These are phyloP conservation scores for Perca schrenkii DNA, from an alignment of 2,113 vertebrate species.

Conservation along the genomic window DNA sequence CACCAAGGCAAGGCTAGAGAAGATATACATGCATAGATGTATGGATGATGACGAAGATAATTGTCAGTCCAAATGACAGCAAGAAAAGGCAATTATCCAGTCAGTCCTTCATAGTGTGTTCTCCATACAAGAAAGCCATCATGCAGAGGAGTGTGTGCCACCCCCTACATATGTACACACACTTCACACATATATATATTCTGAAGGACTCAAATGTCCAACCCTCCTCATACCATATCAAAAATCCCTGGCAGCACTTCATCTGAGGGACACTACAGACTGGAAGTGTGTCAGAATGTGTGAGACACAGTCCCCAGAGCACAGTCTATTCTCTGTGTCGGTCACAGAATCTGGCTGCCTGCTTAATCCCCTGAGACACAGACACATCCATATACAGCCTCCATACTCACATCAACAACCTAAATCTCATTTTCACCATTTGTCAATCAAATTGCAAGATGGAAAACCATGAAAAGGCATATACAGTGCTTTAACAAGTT, in stretches of 20 bases:
- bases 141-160: slow-evolving; percentile 6
- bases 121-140: slow-evolving; percentile 33
- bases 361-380: slow-evolving; percentile 54
- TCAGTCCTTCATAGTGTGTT: slow-evolving; percentile 2
- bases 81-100: slow-evolving; percentile 12
- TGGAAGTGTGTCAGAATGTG: slow-evolving; percentile 77
- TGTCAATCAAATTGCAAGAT: slow-evolving; percentile 53
- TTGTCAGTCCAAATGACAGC: slow-evolving; percentile 11
- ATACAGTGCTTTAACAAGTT: slow-evolving; percentile 12
- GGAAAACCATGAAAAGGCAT: slow-evolving; percentile 35
- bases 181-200: slow-evolving; percentile 52
- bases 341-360: slow-evolving; percentile 66
- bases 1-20: background rate
- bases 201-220: slow-evolving; percentile 56
- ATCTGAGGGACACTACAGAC: slow-evolving; percentile 75
- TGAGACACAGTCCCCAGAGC: slow-evolving; percentile 78
- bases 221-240: slow-evolving; percentile 31
- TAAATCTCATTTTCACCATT: slow-evolving; percentile 40
- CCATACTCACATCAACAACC: slow-evolving; percentile 19
- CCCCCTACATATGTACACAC: slow-evolving; percentile 30
- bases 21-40: background rate
- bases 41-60: slow-evolving; percentile 13
- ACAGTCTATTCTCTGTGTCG: slow-evolving; percentile 61
- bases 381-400: slow-evolving; percentile 14
- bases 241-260: slow-evolving; percentile 59